A percentile compares a stretch with the other conserved stretches of the same genome.
Evolutionary conservation across 2,888 invertebrate genomes (phyloP).

Genomic region (Phyllotreta cruciferae): DNA sequence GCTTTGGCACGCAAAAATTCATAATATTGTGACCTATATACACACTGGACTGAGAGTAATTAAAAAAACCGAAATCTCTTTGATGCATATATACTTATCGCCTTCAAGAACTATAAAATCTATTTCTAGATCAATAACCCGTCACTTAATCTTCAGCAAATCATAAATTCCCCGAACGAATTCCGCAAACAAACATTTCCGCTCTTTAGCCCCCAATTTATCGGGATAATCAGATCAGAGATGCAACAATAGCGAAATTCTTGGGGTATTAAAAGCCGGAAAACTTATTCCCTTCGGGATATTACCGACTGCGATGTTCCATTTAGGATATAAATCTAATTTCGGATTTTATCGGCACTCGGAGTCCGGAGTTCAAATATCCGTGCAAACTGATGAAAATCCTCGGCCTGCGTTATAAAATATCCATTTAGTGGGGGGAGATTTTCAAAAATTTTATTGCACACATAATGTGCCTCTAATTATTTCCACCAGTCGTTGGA

Average conservation of each 20-base stretch:
- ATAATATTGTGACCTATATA: background rate
- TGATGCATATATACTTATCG: no score
- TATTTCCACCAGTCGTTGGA: no score
- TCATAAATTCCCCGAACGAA: background rate
- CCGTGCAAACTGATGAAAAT: background rate
- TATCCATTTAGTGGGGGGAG: no score
- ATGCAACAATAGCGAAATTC: constrained; percentile 20
- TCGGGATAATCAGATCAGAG: constrained; percentile 12
- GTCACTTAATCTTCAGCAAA: constrained; percentile 1
- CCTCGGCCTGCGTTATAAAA: no score
- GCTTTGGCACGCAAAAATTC: background rate
- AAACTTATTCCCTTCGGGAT: constrained; percentile 22
- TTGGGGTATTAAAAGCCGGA: constrained; percentile 16
- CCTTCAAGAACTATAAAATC: no score
- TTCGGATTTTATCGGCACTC: background rate
- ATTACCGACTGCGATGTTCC: constrained; percentile 23
- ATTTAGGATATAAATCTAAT: constrained; percentile 19
- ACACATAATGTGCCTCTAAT: no score
- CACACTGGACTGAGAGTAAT: no score
- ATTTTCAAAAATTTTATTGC: no score
- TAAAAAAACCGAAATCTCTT: no score
- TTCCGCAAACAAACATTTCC: constrained; percentile 1
- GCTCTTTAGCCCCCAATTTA: constrained; percentile 9
- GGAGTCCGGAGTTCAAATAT: constrained; percentile 12
- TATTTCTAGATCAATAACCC: no score